These are phyloP conservation scores for Hemiscyllium ocellatum DNA, from an alignment of 2,113 vertebrate genomes.

Conservation along the genomic window DNA sequence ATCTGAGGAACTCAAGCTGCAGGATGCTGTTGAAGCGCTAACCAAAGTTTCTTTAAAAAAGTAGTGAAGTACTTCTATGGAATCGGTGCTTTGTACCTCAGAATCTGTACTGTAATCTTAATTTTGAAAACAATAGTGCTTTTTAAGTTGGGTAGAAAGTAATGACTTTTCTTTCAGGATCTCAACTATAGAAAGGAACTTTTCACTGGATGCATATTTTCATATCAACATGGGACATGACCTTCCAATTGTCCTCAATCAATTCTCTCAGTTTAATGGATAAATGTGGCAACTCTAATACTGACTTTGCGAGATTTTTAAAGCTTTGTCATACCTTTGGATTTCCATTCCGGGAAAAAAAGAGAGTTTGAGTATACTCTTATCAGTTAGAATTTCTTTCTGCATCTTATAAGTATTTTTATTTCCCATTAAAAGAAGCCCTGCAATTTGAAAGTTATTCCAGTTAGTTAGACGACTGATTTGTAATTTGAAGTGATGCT, in stretches of 20 bases:
- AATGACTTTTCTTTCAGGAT: background rate
- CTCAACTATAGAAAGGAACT: background rate
- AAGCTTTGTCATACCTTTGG: background rate
- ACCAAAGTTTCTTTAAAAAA: background rate
- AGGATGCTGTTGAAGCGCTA: background rate
- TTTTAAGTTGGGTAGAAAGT: background rate
- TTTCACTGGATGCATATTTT: background rate
- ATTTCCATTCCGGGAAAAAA: background rate
- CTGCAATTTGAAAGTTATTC: background rate
- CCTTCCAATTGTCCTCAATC: background rate
- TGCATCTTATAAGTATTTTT: background rate
- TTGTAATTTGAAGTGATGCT: no score
- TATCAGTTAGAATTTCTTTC: background rate
- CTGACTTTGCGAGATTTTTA: background rate
- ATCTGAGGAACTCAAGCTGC: background rate
- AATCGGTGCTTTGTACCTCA: background rate
- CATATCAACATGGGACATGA: background rate
- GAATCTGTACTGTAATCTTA: background rate
- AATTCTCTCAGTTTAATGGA: background rate
- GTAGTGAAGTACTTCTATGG: background rate
- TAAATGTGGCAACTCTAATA: background rate
- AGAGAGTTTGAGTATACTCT: background rate
- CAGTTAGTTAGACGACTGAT: no score
- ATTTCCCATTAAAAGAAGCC: background rate
- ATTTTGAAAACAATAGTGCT: no score